Evolutionary conservation across 2,113 vertebrate genomes (phyloP).

Genomic region (Neodon shergylaensis): DNA sequence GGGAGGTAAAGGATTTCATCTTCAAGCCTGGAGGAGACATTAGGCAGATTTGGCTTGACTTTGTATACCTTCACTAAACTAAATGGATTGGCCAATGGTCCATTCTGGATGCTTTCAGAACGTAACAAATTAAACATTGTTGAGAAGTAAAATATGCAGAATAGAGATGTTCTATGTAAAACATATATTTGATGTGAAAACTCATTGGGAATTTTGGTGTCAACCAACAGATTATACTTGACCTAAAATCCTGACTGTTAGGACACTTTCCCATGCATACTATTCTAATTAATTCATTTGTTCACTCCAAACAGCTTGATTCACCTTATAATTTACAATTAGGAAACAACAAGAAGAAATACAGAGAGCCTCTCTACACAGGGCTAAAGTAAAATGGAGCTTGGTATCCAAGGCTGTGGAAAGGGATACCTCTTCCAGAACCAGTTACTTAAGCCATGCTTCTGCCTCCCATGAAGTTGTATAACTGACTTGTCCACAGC

Average conservation of each 20-base stretch:
- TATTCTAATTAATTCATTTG: neutral
- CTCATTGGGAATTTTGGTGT: neutral
- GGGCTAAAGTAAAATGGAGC: neutral
- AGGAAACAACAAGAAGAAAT: neutral
- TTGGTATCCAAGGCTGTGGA: neutral
- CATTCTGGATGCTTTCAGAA: slow-evolving; percentile 17
- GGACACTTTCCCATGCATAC: neutral
- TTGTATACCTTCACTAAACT: neutral
- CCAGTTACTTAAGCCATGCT: neutral
- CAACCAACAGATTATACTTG: neutral
- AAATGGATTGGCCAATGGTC: slow-evolving; percentile 17
- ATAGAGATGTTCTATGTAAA: neutral
- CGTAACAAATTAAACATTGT: neutral
- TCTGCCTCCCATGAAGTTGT: too few relatives aligned
- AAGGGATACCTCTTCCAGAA: neutral
- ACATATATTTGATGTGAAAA: neutral
- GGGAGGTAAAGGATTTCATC: neutral
- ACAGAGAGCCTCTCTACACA: neutral
- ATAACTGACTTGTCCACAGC: neutral
- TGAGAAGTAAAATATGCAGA: slow-evolving; percentile 2
- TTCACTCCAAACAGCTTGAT: neutral
- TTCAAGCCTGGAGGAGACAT: neutral
- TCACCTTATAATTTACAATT: neutral
- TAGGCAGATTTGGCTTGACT: slow-evolving; percentile 18
- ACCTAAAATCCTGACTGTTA: neutral